Conservation (phyloP, 2,113 vertebrate species). For the Helogale parvula region DNA sequence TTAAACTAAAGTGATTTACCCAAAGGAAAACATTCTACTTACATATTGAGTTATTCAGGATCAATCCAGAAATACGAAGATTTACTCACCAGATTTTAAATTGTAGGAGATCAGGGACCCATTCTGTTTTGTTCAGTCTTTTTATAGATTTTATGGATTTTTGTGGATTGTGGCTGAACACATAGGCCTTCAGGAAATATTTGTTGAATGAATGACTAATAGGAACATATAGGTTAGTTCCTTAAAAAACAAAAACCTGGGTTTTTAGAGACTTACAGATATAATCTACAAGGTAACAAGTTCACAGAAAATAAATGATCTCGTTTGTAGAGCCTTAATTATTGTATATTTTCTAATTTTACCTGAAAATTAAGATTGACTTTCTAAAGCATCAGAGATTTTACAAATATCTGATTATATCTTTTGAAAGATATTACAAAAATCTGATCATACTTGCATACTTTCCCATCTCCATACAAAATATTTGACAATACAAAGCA, state of each 20-base stretch:
- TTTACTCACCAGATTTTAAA: not conserved
- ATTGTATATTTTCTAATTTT: conserved; percentile 15
- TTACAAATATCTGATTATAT: not conserved
- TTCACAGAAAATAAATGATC: not conserved
- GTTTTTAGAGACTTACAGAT: not conserved
- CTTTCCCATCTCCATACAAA: not conserved
- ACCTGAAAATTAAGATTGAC: not conserved
- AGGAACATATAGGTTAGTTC: not conserved
- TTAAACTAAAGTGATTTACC: not conserved
- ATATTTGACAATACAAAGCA: not conserved
- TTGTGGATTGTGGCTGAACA: not conserved
- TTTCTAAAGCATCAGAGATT: not conserved
- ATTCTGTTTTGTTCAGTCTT: not conserved
- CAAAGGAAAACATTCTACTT: not conserved
- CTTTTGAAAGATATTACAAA: not conserved
- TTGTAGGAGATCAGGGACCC: not conserved
- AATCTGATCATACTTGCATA: not conserved
- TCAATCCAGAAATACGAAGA: not conserved
- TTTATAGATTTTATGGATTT: not conserved
- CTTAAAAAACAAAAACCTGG: too few relatives aligned
- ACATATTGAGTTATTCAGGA: not conserved
- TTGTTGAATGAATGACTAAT: conserved; percentile 13
- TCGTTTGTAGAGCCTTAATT: not conserved
- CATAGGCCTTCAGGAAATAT: not conserved
- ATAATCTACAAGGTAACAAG: not conserved